Base-by-base conservation (phyloP, 2,113 vertebrate genomes). In the Sturnus vulgaris region DNA sequence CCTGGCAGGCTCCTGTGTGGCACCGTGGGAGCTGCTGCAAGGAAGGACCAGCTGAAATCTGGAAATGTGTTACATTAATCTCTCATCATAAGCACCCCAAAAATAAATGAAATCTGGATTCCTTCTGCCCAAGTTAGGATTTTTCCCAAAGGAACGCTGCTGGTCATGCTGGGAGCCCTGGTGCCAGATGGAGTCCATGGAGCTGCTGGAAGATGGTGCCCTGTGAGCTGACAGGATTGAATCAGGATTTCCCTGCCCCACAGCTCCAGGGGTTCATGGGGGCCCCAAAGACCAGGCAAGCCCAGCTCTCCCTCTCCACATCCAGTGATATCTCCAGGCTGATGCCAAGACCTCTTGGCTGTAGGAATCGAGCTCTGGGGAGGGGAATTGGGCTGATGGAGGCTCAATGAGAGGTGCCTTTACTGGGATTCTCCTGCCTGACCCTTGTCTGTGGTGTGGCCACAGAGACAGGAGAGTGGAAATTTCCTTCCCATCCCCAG, bases 401-500 rank as follows among this genome's bases (percentile, higher is more conserved):
- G 63, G 55, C 88, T 65, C 24, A 0, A 37, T 24, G 3, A 18
- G 64, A 31, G n/a, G 23, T 27, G 21, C 71, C 63, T n/a, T 61
- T 11, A 2, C 40, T 35, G 60, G 52, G 73, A 28, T 64, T 73
- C 61, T 64, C 73, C 3, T 24, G 46, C 82, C 82, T 83, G 82
- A 72, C 52, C 78, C 64, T 27, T 8, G 8, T 8, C 47, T 52
- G 35, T 6, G 0, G 1, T 8, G 30, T n/a, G 85, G 66, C 86
- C 65, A n/a, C 66, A 33, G 80, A 40, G 59, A 47, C 49, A 66
- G 88, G 61, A 80, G 31, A 97, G 92, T 97, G 96, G 96, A 97
- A 97, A 97, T 97, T 97, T 97, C 96, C 97, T 96, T 79, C 82
- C 90, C 65, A 55, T 73, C 91, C 85, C 71, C 63, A 19, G 89